Evolutionary conservation across 2,888 invertebrate genomes (phyloP), one percentile per base, ranked within the genome.

Genomic region (Diarsia dahlii): DNA sequence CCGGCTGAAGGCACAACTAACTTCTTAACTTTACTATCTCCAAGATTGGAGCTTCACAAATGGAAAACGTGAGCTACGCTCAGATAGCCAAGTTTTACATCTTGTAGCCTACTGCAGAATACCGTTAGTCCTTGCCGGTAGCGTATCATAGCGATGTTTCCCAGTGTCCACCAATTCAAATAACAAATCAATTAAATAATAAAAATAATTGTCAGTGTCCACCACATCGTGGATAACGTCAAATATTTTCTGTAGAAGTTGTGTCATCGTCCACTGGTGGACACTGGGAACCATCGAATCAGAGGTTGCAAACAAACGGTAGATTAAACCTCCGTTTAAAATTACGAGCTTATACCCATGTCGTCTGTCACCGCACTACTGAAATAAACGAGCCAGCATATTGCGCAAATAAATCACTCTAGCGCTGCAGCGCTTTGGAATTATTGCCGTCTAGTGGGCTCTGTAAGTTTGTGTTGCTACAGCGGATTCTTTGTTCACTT

Each of bases 381-480:
- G 34, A 63, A 85, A 89, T 81, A 80, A 84, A 89, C 72, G 85
- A 66, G 45, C 66, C 45, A 65, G 83, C 86, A 90, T 90, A 91
- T 90, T 90, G 89, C 87, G 70, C 50, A 66, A 74, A 87, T 91
- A 91, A 91, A 91, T 91, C 91, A 90, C 86, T 70, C 78, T 71
- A 80, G 76, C 74, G 69, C 82, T 84, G 81, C 83, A 84, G 68
- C 74, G 85, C 72, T 76, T 71, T 58, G 60, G 18, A 79, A 46
- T 84, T 78, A 83, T 70, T 52, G 45, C 60, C 65, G 78, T 71
- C 64, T 78, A 80, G 68, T 65, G n/a, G 46, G 54, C 46, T n/a
- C 6, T 45, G 70, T 52, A 15, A 50, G 54, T 39, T 23, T 2
- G 6, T 69, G 72, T 52, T 52, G 86, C 60, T 78, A 63, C 71